Conservation (phyloP, 1,140 invertebrate species). For the Drosophila albomicans region DNA sequence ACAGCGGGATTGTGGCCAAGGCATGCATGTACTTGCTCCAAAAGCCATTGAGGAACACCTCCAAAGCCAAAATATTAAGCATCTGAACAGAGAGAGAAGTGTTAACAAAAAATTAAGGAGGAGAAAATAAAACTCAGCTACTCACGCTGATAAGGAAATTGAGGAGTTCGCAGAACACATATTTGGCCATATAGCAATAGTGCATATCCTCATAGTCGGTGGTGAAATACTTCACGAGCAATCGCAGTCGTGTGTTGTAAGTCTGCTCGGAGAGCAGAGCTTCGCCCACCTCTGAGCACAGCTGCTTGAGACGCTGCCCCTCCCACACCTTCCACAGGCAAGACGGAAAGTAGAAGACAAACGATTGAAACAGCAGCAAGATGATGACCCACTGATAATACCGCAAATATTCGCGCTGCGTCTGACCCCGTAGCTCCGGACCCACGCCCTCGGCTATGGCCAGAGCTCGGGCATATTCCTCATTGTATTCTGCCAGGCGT, state of each 20-base stretch:
- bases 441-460: slow-evolving; percentile 77
- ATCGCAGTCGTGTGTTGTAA: slow-evolving; percentile 86
- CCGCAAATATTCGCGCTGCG: slow-evolving; percentile 88
- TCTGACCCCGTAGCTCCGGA: slow-evolving; percentile 75
- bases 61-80: slow-evolving; percentile 87
- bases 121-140: slow-evolving; percentile 23
- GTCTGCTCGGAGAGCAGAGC: slow-evolving; percentile 85
- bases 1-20: slow-evolving; percentile 85
- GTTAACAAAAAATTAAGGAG: neutral
- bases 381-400: slow-evolving; percentile 97
- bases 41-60: slow-evolving; percentile 91
- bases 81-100: slow-evolving; percentile 79
- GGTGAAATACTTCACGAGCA: slow-evolving; percentile 87
- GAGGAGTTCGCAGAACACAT: slow-evolving; percentile 90
- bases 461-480: slow-evolving; percentile 66
- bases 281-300: slow-evolving; percentile 86
- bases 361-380: slow-evolving; percentile 91
- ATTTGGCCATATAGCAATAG: slow-evolving; percentile 89
- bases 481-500: slow-evolving; percentile 46
- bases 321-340: slow-evolving; percentile 93
- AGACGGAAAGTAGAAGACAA: slow-evolving; percentile 90
- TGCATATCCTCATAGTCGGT: slow-evolving; percentile 87
- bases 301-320: slow-evolving; percentile 87
- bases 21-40: slow-evolving; percentile 90
- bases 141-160: slow-evolving; percentile 90